Evolutionary conservation across 1,140 invertebrate species (phyloP).

Genomic region (Drosophila aff.): DNA sequence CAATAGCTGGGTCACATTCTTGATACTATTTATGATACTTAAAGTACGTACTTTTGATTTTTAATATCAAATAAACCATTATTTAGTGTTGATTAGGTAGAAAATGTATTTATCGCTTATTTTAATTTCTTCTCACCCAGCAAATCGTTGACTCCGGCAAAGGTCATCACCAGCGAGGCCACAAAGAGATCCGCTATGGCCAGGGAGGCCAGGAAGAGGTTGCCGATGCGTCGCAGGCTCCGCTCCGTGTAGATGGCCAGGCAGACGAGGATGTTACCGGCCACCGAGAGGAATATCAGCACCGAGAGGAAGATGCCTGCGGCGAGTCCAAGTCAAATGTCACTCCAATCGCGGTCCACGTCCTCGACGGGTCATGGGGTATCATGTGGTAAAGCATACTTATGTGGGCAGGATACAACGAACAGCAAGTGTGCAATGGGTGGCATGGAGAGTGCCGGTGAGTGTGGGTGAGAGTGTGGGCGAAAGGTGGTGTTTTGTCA

Average conservation of each 20-base stretch:
- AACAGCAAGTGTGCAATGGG: slow-evolving; percentile 14
- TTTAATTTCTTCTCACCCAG: slow-evolving; percentile 85
- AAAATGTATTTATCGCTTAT: background rate
- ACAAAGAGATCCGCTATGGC: slow-evolving; percentile 98
- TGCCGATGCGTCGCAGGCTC: slow-evolving; percentile 95
- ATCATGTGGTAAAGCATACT: slow-evolving; percentile 67
- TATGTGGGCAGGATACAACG: slow-evolving; percentile 50
- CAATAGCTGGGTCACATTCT: too few relatives aligned
- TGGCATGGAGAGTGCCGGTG: slow-evolving; percentile 17
- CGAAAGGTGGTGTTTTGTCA: slow-evolving; percentile 36
- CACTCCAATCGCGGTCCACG: slow-evolving; percentile 44
- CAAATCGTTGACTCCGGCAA: slow-evolving; percentile 94
- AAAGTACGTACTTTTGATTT: background rate
- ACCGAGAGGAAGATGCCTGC: slow-evolving; percentile 94
- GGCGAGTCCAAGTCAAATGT: slow-evolving; percentile 41
- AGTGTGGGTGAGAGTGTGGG: slow-evolving; percentile 6
- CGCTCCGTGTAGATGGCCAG: slow-evolving; percentile 98
- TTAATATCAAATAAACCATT: background rate
- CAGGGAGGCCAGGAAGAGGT: slow-evolving; percentile 97
- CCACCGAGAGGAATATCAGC: slow-evolving; percentile 96
- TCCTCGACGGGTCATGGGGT: slow-evolving; percentile 17
- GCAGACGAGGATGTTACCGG: slow-evolving; percentile 97
- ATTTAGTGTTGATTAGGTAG: background rate
- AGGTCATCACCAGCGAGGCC: slow-evolving; percentile 97
- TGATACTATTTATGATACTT: background rate